Conservation (phyloP, 2,888 invertebrate genomes). For the Lasioglossum villosulum region DNA sequence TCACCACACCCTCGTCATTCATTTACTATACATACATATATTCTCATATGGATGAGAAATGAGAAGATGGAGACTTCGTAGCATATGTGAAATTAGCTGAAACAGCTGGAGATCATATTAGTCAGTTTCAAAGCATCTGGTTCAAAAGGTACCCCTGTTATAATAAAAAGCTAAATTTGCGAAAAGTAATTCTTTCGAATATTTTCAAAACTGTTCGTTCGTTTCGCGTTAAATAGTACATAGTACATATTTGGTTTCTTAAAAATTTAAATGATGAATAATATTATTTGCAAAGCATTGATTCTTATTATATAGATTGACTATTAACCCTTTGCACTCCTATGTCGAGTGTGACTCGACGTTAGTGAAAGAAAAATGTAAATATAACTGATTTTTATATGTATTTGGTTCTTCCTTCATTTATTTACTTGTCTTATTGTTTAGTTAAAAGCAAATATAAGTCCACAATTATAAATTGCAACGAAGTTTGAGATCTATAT, state of each 20-base stretch:
- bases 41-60: conserved; percentile 14
- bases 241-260: neutral
- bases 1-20: neutral
- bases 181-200: neutral
- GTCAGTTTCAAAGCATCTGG: conserved; percentile 34
- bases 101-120: conserved; percentile 44
- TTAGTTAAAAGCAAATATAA: too few relatives aligned
- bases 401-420: too few relatives aligned
- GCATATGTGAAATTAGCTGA: conserved; percentile 31
- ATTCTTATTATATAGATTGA: too few relatives aligned
- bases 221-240: neutral
- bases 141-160: conserved; percentile 15
- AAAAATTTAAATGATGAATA: neutral
- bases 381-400: too few relatives aligned
- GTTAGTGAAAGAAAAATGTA: too few relatives aligned
- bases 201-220: neutral
- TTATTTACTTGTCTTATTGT: too few relatives aligned
- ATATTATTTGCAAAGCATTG: neutral
- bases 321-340: neutral
- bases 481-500: too few relatives aligned
- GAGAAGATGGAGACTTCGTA: conserved; percentile 19
- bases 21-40: neutral
- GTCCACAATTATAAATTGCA: too few relatives aligned
- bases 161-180: conserved; percentile 15
- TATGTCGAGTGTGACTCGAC: too few relatives aligned